Evolutionary conservation across 2,888 invertebrate species (phyloP).

Genomic region (Antitype chi): DNA sequence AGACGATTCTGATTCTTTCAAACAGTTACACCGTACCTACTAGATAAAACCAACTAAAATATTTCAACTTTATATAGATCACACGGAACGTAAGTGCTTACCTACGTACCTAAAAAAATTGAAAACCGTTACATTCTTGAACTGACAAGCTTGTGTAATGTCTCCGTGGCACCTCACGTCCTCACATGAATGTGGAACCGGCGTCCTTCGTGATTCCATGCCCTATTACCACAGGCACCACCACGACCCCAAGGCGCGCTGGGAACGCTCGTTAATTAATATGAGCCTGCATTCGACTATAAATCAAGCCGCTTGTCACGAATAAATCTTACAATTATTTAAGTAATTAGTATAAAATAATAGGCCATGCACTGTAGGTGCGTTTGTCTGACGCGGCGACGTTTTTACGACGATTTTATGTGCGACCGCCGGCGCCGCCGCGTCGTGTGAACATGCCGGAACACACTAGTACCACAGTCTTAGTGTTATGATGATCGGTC

Average conservation of each 20-base stretch:
- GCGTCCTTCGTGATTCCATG: neutral
- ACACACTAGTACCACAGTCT: neutral
- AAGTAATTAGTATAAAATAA: conserved; percentile 50
- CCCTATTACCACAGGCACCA: neutral
- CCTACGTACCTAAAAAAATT: too few relatives aligned
- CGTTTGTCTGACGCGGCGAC: conserved; percentile 7
- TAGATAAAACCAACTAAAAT: neutral
- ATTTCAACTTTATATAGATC: neutral
- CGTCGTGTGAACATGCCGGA: conserved; percentile 24
- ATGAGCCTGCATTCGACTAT: conserved; percentile 24
- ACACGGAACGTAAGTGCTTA: neutral
- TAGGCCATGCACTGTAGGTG: neutral
- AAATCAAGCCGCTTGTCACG: conserved; percentile 59
- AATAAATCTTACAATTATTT: conserved; percentile 54
- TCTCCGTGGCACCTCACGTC: neutral
- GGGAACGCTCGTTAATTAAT: conserved; percentile 52
- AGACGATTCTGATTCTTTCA: neutral
- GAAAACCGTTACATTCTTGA: too few relatives aligned
- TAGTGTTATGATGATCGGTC: neutral
- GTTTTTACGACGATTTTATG: conserved; percentile 34
- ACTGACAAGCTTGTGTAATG: too few relatives aligned
- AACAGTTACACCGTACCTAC: neutral
- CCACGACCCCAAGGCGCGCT: neutral
- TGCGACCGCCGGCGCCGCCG: conserved; percentile 2
- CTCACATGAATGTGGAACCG: neutral